Evolutionary conservation across 2,888 invertebrate species (phyloP), one percentile per base, ranked within the genome.

Genomic region (Subacronicta megacephala): DNA sequence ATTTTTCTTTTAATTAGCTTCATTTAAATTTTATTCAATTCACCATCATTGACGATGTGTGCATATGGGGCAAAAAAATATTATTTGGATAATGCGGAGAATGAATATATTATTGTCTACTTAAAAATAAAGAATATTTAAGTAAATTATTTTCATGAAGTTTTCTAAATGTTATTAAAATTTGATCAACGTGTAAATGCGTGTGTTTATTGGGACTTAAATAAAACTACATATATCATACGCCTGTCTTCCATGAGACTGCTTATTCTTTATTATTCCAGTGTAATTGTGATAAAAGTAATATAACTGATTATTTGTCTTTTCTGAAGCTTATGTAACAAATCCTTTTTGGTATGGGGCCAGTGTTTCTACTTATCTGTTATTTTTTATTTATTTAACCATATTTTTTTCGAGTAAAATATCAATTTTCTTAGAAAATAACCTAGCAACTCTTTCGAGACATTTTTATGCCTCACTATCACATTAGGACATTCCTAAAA

Each of bases 401-500:
- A 1, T 26, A 33, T 31, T 6, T 29, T 37, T 31, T 20, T 49
- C 18, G 18, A 31, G n/a, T 17, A 12, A 18, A 7, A 10, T 42
- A 2, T 23, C 43, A 15, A 18, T 9, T 33, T 42, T 65, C 9
- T 38, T 17, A 3, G 2, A 29, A 45, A 38, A 23, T 61, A 29
- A 49, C 20, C 51, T 52, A 50, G 59, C 58, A 55, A 59, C 64
- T 71, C 51, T 51, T 26, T 17, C 10, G 44, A 66, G 59, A 56
- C 33, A 16, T 42, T n/a, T 13, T 60, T 40, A 43, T 59, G 54
- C 72, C 58, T 75, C 73, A 33, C 7, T 75, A 55, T 75, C 73
- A 37, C 9, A 40, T 65, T 70, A 77, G 57, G 74, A 77, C 75
- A 77, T 75, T 75, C 75, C 75, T 76, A 63, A 42, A 64, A 70